Base-by-base conservation (phyloP, 2,113 vertebrate species). In the Carassius carassius region DNA sequence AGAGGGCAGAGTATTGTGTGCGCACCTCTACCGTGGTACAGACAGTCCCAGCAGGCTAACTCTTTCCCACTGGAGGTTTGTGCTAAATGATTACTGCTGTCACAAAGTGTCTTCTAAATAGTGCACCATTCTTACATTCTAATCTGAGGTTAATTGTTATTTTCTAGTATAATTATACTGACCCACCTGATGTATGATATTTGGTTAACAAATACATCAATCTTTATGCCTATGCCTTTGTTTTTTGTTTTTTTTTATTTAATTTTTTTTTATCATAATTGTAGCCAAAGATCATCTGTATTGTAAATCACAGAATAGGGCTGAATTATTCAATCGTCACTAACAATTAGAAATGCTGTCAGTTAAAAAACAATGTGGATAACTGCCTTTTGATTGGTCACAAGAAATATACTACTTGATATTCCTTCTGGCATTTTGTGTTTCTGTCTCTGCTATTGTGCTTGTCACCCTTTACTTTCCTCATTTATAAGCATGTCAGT, bases 1-100 rank as follows among this genome's bases (percentile, higher is more conserved):
- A 35, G 78, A 35, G 73, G 76, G 70, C 54, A 16, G 44, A 78
- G 65, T 32, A 37, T 14, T 3, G 23, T 78, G 79, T 51, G 49
- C 4, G 32, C 37, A 13, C 73, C 56, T 85, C 37, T 85, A 37
- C 67, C 14, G n/a, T 32, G 78, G 73, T 82, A 17, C 75, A 81
- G 62, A 72, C 21, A 69, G 63, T 73, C 74, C n/a, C 78, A 35
- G 69, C 79, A 70, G 82, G 56, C 37, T 81, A 32, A 25, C 3
- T 3, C 16, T 67, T 62, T 65, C 23, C 51, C 3, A n/a, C 54
- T 29, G n/a, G 29, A 69, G 12, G 47, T 56, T 23, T 62, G 23
- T 37, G 56, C 47, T 84, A 84, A 87, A 80, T 58, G 60, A 67
- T 69, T 14, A 41, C 54, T 23, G 60, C 78, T 56, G 65, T 78